Evolutionary conservation across 2,113 vertebrate genomes (phyloP), one percentile per base, ranked within the genome.

Genomic region (Microtus pennsylvanicus): DNA sequence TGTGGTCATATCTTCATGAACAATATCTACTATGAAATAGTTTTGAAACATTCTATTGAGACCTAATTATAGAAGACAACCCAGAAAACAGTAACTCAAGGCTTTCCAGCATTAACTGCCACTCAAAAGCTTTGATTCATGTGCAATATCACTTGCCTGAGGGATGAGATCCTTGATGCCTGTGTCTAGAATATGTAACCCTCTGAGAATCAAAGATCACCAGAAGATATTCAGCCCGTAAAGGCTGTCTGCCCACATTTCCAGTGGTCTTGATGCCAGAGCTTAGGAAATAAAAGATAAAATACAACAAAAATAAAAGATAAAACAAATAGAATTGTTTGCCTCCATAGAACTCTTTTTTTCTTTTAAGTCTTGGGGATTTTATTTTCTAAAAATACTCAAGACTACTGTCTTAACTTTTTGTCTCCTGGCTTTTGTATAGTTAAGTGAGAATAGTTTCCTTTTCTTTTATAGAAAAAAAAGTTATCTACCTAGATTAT

Each of bases 321-420:
- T 97, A 97, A 96, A 72, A 35, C 97, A 98, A 99, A 98, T 98
- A 12, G 28, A 30, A 67, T 30, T 98, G 96, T 98, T 98, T 98
- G 94, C 91, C 83, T 98, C 98, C 97, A 98, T 98, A 96, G 98
- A 98, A 98, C 96, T 97, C 45, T 63, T 50, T 92, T 28, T 52
- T 52, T 52, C 8, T 65, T 26, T 65, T 65, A 90, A 98, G 96
- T 98, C 98, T 98, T 94, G 93, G 98, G 97, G 97, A 98, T 98
- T 98, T 98, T 98, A 98, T 95, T 97, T 96, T 98, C 97, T 97
- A 98, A 98, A 98, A 95, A 98, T 98, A 98, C 98, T 98, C 98
- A 98, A 97, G 97, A 98, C 96, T 94, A 98, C 98, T 91, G 94
- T 98, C 97, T 98, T 96, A 95, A 83, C 97, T 96, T 98, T 97